Base-by-base conservation (phyloP, 2,888 invertebrate genomes). In the Hanleya hanleyi region DNA sequence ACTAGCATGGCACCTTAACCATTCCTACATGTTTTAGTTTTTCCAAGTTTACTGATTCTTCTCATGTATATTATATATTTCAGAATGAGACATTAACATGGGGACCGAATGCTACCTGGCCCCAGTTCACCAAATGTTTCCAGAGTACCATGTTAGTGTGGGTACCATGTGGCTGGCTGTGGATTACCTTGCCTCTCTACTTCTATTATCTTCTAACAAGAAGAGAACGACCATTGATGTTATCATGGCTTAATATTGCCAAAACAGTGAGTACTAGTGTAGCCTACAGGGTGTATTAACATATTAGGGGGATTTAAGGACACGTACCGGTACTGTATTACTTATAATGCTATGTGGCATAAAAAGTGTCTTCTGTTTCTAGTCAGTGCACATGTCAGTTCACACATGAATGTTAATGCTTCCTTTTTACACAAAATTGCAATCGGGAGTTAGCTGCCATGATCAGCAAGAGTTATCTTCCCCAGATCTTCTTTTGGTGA, bases 41-140 rank as follows among this genome's bases (percentile, higher is more conserved):
- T 9, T 41, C 18, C 18, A 9, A 12, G 41, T 41, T 12, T 41
- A 18, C 9, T 41, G 18, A 18, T 18, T 41, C 18, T 41, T 41
- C 18, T 41, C 41, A 41, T 18, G 9, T 33, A 3, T 51, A 5
- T 68, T 62, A 3, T 29, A 29, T 12, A 1, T 15, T 69, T n/a
- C 66, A 70, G 70, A 66, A 70, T 37, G 15, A 29, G 3, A 35
- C 47, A 15, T 32, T 70, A 47, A 70, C 70, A n/a, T 70, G 70
- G 70, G 64, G 64, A 12, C 35, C 33, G 37, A 62, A 64, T 6
- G 35, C 50, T 18, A 35, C 77, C 3, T 87, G 84, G 75, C 87
- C 97, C 47, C 95, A 96, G 88, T 93, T 98, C 81, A 96, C 98
- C 77, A 93, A 93, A 88, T 99, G 98, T 91, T 97, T 98, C 91